phyloP scores from a whole-genome alignment of 2,797 vertebrate species.

The Macroramphosus scolopax region DNA sequence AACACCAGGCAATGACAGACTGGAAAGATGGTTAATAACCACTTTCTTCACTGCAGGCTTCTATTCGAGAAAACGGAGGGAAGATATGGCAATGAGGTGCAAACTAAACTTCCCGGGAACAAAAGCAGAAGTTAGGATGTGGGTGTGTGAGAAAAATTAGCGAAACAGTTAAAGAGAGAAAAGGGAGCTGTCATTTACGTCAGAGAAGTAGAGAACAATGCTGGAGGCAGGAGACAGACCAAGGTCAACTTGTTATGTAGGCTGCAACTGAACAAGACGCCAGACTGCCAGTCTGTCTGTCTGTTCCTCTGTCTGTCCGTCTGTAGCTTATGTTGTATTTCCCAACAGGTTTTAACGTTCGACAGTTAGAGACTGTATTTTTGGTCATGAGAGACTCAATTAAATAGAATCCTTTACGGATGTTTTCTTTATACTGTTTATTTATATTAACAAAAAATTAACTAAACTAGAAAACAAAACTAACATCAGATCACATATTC shows the following conservation, averaged over 20 bases:
- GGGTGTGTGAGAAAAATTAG: conserved; percentile 44
- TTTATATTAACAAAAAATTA: no score
- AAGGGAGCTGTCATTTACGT: conserved; percentile 64
- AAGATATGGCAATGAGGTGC: conserved; percentile 10
- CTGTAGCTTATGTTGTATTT: neutral
- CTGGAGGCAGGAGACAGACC: conserved; percentile 55
- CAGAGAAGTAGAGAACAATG: conserved; percentile 69
- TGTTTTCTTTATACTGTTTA: no score
- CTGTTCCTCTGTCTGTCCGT: conserved; percentile 6
- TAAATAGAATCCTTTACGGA: no score
- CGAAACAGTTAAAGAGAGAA: conserved; percentile 63
- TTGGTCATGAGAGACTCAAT: no score
- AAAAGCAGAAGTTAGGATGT: conserved; percentile 48
- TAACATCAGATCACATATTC: no score
- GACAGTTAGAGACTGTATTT: no score
- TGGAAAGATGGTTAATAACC: no score
- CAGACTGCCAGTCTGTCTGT: conserved; percentile 11
- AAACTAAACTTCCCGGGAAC: conserved; percentile 64
- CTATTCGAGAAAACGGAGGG: no score
- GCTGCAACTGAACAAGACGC: conserved; percentile 38
- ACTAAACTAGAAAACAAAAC: no score
- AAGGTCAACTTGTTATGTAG: conserved; percentile 63
- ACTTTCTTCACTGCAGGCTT: no score
- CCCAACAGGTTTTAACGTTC: neutral
- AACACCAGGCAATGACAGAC: no score